phyloP scores from a whole-genome alignment of 2,888 invertebrate genomes.

The Dusona sp. region DNA sequence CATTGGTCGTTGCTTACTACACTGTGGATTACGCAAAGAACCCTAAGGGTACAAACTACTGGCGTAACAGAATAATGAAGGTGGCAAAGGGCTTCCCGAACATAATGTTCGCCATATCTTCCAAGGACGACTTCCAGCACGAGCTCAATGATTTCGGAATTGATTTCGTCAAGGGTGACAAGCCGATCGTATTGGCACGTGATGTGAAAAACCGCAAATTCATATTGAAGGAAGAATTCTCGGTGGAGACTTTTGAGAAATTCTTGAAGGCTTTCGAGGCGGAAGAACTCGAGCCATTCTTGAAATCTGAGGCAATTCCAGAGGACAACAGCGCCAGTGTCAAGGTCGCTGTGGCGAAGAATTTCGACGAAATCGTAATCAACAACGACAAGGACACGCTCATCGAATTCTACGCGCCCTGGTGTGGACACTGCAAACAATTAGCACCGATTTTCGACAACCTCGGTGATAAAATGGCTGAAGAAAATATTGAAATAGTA shows the following conservation, averaged over 20 bases:
- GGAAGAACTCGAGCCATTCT: constrained; percentile 94
- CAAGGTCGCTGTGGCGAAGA: constrained; percentile 97
- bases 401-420: constrained; percentile 99
- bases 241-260: constrained; percentile 92
- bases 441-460: constrained; percentile 97
- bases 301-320: constrained; percentile 98
- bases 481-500: constrained; percentile 95
- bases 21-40: constrained; percentile 98
- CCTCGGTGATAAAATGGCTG: constrained; percentile 93
- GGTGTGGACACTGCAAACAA: constrained; percentile 99
- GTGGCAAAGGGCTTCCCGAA: constrained; percentile 90
- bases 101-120: constrained; percentile 95
- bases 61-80: constrained; percentile 98
- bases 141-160: constrained; percentile 98
- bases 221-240: constrained; percentile 95
- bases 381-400: constrained; percentile 97
- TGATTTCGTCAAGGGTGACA: constrained; percentile 93
- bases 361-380: constrained; percentile 97
- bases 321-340: constrained; percentile 93
- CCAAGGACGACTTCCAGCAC: constrained; percentile 96
- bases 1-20: constrained; percentile 96
- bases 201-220: constrained; percentile 95
- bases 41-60: constrained; percentile 99
- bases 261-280: constrained; percentile 94
- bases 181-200: constrained; percentile 94